Percentiles rank a stretch among this genome's conserved stretches.
Evolutionary conservation across 2,797 vertebrate genomes (phyloP).

Genomic region (Bradypodion ventrale): DNA sequence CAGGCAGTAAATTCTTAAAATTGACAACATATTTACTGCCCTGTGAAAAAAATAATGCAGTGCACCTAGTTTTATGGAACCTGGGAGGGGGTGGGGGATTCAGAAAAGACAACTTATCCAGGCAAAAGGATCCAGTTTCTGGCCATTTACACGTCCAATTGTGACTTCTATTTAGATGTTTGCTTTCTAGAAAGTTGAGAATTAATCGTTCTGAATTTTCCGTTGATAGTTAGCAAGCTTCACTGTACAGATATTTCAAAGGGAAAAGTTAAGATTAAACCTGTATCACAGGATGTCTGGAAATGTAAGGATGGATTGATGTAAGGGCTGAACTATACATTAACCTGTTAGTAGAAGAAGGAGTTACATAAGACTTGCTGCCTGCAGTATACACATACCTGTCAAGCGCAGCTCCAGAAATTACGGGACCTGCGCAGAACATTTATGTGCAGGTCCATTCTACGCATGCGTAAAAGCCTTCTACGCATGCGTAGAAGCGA

Average conservation of each 20-base stretch:
- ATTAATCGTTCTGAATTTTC: neutral
- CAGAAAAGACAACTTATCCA: no score
- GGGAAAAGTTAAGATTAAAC: neutral
- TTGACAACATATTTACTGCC: constrained; percentile 44
- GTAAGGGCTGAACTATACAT: neutral
- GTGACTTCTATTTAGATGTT: neutral
- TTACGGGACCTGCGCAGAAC: no score
- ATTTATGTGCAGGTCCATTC: no score
- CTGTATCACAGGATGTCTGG: neutral
- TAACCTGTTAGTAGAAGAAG: no score
- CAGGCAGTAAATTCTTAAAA: constrained; percentile 52
- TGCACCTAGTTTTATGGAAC: neutral
- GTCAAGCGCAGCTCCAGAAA: no score
- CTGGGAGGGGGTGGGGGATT: neutral
- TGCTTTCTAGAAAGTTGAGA: neutral
- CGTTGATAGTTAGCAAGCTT: neutral
- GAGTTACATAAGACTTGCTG: no score
- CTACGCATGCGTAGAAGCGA: no score
- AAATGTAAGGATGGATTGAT: neutral
- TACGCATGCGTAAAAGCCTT: no score
- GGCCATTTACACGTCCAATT: neutral
- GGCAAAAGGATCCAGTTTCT: neutral
- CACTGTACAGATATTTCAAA: constrained; percentile 2
- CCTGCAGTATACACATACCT: no score
- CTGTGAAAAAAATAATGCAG: constrained; percentile 17